Evolutionary conservation across 2,113 vertebrate species (phyloP).

Genomic region (Boulengeromyrus knoepffleri): DNA sequence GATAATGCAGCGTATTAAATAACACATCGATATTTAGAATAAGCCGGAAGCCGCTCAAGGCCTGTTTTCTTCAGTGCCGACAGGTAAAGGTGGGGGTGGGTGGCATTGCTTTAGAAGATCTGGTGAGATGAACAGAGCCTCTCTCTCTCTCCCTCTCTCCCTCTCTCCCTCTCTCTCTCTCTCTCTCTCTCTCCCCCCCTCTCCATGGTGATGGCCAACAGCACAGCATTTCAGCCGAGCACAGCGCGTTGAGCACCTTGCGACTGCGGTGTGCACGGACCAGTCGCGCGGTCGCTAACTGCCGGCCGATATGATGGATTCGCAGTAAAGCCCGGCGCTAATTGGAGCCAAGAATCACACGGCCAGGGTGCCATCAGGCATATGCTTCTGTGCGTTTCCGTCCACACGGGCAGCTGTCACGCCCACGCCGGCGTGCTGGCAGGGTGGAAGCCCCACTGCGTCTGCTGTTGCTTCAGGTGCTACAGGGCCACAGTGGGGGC

Average conservation of each 20-base stretch:
- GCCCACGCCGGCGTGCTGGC: not conserved
- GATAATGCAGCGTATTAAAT: conserved; percentile 74
- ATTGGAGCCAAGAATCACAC: conserved; percentile 8
- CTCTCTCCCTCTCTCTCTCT: too few species aligned
- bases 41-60: conserved; percentile 54
- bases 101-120: conserved; percentile 15
- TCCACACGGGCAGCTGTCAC: not conserved
- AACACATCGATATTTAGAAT: conserved; percentile 68
- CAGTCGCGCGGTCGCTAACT: not conserved
- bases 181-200: too few species aligned
- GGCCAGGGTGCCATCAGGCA: not conserved
- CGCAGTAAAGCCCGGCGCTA: not conserved
- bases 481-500: too few species aligned
- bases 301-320: not conserved
- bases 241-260: not conserved
- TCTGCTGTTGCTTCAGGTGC: conserved; percentile 15
- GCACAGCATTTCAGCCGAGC: not conserved
- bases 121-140: not conserved
- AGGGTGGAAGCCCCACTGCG: not conserved
- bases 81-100: conserved; percentile 36
- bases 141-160: not conserved
- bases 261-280: not conserved
- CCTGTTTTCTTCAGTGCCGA: conserved; percentile 60
- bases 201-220: not conserved
- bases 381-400: not conserved